Evolutionary conservation across 2,888 invertebrate genomes (phyloP), one percentile per base, ranked within the genome.

Genomic region (Darwinula stevensoni): DNA sequence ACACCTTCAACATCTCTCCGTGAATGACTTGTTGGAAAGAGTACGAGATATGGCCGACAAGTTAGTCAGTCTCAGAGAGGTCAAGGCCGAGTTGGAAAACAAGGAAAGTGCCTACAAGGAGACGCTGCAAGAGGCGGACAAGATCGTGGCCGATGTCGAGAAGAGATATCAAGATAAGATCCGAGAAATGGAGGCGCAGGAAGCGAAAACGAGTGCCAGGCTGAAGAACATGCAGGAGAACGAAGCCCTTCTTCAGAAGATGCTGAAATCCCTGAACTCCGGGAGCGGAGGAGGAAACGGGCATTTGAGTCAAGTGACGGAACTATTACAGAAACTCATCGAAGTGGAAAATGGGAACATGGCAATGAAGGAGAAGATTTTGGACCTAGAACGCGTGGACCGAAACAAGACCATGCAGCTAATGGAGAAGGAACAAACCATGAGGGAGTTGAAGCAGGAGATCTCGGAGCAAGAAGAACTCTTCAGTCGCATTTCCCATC

Each of bases 91-190:
- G 30, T 18, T 38, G 31, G 36, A 38, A 28, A 37, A 38, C 17
- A 36, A 38, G 30, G 37, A 37, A 18, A 16, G 17, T 9, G 38
- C 37, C 4, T 42, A 42, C 33, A 31, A 36, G 6, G 41, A 41
- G 28, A 42, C 42, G 2, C 30, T 42, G 16, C 37, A 36, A 15
- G 39, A 42, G 29, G 42, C 42, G 2, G 42, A 42, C 31, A 33
- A 36, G 15, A 41, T 42, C n/a, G 37, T 42, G 30, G 39, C 39
- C 11, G 35, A 38, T 11, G 37, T 40, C 3, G 42, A 42, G 27
- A 34, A 34, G 14, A 36, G 37, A 4, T 41, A 42, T 16, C 40
- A 38, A 39, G 27, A 27, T 17, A 26, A 27, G 6, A 36, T 36
- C 15, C 28, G 16, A 12, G 35, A 35, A 14, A 29, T 36, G n/a